Evolutionary conservation across 2,888 invertebrate species (phyloP), one percentile per base, ranked within the genome.

Genomic region (Netelia inedita): DNA sequence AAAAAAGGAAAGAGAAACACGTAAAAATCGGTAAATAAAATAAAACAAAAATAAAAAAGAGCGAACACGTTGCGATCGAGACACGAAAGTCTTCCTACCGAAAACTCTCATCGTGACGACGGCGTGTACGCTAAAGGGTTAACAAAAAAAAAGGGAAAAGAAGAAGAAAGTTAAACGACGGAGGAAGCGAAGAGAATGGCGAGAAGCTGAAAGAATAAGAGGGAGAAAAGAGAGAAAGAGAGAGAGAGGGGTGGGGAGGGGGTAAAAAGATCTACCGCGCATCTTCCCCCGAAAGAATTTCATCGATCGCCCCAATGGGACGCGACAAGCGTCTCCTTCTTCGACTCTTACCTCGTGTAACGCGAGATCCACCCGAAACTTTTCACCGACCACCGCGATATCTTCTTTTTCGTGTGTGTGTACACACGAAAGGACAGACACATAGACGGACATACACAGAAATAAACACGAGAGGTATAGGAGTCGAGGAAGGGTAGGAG

Each of bases 91-190:
- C 21, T 21, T 50, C 68, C 59, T 68, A 68, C 28, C 76, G 76
- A 76, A 76, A 76, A 68, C 46, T 68, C 66, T 28, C 53, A n/a
- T 66, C 46, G 66, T 28, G 28, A 28, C 57, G 59, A 59, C 57
- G 11, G 46, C 50, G 76, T 43, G 41, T 66, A 23, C 21, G 55
- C 76, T 43, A 23, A 41, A 66, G 65, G 46, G 46, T 46, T 46
- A 46, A 14, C 0, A 14, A 46, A 14, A 11, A 14, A 46, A 6
- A 2, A 46, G 6, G 10, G 11, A 46, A 14, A 46, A 14, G 14
- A 14, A 46, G 6, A 46, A 46, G 14, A 46, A 11, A 11, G 46
- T 28, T 28, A 28, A 28, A 28, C 28, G 28, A 28, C 28, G 28
- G 5, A 28, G 28, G 28, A 28, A 28, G 28, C 5, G 28, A 28